Evolutionary conservation across 2,113 vertebrate genomes (phyloP).

Genomic region (Willisornis vidua): DNA sequence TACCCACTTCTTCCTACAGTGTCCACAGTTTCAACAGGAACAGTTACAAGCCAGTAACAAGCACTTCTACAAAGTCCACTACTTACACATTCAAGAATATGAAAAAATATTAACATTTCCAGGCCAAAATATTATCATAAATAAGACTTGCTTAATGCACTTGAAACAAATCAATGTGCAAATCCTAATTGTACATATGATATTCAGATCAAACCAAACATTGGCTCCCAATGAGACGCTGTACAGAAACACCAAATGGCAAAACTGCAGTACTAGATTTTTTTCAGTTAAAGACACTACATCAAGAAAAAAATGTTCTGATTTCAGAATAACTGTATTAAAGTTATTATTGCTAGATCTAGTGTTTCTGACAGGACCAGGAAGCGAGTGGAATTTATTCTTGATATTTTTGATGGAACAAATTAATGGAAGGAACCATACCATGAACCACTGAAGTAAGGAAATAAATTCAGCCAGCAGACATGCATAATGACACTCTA

Average conservation of each 20-base stretch:
- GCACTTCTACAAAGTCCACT: background rate
- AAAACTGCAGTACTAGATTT: background rate
- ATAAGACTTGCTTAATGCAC: background rate
- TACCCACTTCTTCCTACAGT: background rate
- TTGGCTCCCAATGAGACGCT: background rate
- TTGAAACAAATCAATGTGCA: background rate
- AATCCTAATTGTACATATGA: background rate
- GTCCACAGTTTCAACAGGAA: background rate
- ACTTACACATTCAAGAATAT: background rate
- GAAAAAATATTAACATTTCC: background rate
- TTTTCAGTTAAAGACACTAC: background rate
- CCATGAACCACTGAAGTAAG: background rate
- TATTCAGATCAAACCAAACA: background rate
- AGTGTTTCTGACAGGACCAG: rapidly evolving
- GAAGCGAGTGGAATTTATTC: background rate
- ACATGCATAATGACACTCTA: background rate
- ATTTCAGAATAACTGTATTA: background rate
- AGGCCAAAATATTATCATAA: background rate
- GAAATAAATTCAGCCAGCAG: background rate
- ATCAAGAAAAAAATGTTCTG: background rate
- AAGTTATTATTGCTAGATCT: background rate
- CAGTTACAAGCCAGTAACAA: background rate
- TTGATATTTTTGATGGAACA: background rate
- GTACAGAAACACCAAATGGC: background rate
- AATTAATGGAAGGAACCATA: background rate